phyloP scores from a whole-genome alignment of 1,140 invertebrate species.

The Leptestheria dahalacensis region DNA sequence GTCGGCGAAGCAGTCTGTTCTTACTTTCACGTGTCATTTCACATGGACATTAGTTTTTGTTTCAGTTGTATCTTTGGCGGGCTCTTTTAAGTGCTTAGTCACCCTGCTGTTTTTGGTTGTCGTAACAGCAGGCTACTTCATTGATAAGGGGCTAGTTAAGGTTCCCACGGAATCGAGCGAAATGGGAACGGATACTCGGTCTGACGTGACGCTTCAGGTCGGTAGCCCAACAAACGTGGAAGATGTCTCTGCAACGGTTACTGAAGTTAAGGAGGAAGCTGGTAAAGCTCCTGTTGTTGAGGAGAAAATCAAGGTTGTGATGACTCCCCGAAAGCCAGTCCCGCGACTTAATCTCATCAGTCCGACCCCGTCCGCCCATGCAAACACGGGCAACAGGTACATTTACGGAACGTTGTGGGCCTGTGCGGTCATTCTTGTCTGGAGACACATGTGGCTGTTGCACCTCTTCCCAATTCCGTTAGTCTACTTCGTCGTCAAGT shows the following conservation, averaged over 20 bases:
- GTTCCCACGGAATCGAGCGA: not conserved
- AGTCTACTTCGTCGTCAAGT: conserved; percentile 43
- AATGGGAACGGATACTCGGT: not conserved
- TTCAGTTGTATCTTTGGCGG: no score
- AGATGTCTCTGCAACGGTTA: not conserved
- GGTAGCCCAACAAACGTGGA: not conserved
- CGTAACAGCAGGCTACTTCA: not conserved
- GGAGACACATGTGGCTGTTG: conserved; percentile 52
- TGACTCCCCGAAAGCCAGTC: not conserved
- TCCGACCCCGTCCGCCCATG: not conserved
- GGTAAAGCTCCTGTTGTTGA: not conserved
- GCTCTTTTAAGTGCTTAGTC: no score
- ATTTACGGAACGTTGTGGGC: conserved; percentile 49
- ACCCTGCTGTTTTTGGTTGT: not conserved
- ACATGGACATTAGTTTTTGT: no score
- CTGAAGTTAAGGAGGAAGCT: not conserved
- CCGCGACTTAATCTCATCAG: not conserved
- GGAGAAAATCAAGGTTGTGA: not conserved
- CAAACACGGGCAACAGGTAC: conserved; percentile 35
- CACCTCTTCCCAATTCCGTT: conserved; percentile 47
- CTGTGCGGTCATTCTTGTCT: conserved; percentile 50
- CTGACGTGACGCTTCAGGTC: not conserved
- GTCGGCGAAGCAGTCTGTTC: not conserved
- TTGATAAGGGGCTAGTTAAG: not conserved
- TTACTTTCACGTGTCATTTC: not conserved